phyloP scores from a whole-genome alignment of 2,797 vertebrate genomes.

The Threskiornis aethiopicus region DNA sequence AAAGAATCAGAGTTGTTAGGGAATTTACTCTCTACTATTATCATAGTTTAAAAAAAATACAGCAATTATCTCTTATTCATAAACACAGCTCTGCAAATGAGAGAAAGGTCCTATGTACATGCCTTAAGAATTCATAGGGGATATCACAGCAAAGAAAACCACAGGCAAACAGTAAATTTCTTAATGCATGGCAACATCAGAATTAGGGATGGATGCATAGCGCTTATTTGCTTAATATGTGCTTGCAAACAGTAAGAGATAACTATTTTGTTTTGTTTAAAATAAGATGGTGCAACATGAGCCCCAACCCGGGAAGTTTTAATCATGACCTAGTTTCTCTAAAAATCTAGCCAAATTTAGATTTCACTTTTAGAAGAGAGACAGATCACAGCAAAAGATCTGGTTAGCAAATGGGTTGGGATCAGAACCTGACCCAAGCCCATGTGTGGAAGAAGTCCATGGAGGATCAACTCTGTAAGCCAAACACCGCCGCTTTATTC shows the following conservation, averaged over 20 bases:
- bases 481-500: background rate
- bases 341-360: background rate
- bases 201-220: background rate
- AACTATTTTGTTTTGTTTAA: background rate
- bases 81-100: background rate
- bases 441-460: accelerated
- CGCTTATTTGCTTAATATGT: background rate
- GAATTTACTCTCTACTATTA: background rate
- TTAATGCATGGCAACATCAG: background rate
- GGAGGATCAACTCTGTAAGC: background rate
- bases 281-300: background rate
- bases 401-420: background rate
- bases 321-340: background rate
- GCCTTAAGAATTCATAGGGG: background rate
- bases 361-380: background rate
- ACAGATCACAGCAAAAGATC: background rate
- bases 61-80: background rate
- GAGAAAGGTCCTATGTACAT: background rate
- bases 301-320: background rate
- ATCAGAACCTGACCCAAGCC: background rate
- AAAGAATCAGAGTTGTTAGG: background rate
- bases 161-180: background rate
- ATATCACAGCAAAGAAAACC: background rate
- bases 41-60: background rate
- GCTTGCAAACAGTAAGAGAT: background rate